Base-by-base conservation (phyloP, 2,888 invertebrate species). In the Allacma fusca region DNA sequence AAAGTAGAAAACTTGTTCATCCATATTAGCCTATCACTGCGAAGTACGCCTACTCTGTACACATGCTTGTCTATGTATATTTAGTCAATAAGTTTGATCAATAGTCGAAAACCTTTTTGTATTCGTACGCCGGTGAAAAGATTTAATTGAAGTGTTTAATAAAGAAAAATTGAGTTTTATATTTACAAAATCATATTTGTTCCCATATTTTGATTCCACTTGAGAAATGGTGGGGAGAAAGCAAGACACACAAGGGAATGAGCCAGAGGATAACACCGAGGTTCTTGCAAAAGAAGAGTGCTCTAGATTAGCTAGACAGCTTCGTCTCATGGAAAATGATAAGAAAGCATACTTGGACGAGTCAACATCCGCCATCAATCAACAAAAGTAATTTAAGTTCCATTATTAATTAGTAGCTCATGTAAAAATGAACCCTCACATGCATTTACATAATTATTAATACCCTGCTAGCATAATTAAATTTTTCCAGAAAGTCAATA, bases 241-340 rank as follows among this genome's bases (percentile, higher is more conserved):
- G 28, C 64, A 68, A 50, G 74, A 72, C 4, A 64, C 5, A 12
- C 71, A 65, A 21, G 43, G 50, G 0, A 40, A 59, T 19, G 80
- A 79, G 40, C 28, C 65, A 24, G 81, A 82, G 72, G 83, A 83
- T 69, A 83, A 83, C 65, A 80, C 83, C 4, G 82, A 83, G 68
- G 62, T 75, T 28, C 59, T 82, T 26, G 82, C 83, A 1, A 43
- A 81, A 64, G 83, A 84, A 67, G 83, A 83, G 73, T 81, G 80
- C 24, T 68, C 79, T 16, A 62, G 83, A 23, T 78, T 83, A 0
- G 65, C 81, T 26, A 74, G 83, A 65, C 82, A 83, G 71, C 76
- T 83, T 28, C 77, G 84, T 24, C 79, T 82, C 26, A 81, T 83
- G 83, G 82, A 83, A 79, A 84, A 84, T 77, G 82, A 83, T 75